Conservation (phyloP, 2,797 vertebrate genomes). For the Dryobates pubescens region DNA sequence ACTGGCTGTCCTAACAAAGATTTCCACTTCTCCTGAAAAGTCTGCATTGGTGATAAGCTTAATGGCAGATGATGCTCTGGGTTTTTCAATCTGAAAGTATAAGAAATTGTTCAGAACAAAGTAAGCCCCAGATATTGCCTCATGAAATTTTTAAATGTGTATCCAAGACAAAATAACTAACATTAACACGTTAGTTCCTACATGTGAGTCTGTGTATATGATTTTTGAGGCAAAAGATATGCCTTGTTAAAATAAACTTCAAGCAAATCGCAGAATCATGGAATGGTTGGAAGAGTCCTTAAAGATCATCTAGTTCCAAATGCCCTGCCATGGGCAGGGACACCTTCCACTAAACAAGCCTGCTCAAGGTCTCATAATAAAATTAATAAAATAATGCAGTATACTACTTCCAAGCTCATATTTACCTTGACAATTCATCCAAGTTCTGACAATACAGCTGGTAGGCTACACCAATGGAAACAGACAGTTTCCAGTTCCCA, state of each 20-base stretch:
- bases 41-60: conserved; percentile 80
- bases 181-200: neutral
- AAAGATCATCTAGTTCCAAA: too few species aligned
- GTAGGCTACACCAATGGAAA: conserved; percentile 87
- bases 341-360: too few species aligned
- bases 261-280: neutral
- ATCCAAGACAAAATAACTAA: neutral
- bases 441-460: conserved; percentile 75
- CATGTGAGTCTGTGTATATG: neutral
- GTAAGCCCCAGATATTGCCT: neutral
- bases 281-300: too few species aligned
- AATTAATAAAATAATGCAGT: neutral
- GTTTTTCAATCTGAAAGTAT: conserved; percentile 79
- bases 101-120: neutral
- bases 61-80: conserved; percentile 79
- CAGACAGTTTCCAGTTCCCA: conserved; percentile 93
- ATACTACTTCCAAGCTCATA: neutral
- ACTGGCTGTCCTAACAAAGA: conserved; percentile 80
- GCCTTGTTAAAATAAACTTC: neutral
- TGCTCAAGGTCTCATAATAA: neutral
- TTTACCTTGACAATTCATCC: conserved; percentile 77
- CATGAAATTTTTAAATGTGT: neutral
- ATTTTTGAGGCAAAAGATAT: neutral
- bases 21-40: conserved; percentile 88
- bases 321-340: too few species aligned